phyloP scores from a whole-genome alignment of 2,797 vertebrate species.

The Mus caroli region DNA sequence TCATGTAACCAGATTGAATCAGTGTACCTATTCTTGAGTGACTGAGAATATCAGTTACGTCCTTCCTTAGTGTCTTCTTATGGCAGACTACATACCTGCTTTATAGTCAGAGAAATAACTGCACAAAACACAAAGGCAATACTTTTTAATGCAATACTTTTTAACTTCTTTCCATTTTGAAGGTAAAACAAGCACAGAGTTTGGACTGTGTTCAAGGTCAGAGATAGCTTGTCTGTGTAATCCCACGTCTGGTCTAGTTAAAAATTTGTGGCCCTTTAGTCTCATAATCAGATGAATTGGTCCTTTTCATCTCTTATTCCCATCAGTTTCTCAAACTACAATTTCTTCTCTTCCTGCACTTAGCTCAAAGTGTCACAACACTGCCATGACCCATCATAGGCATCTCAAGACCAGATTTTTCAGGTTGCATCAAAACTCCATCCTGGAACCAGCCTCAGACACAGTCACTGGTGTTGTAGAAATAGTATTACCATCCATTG shows the following conservation, averaged over 20 bases:
- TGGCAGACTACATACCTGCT: background rate
- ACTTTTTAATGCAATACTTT: background rate
- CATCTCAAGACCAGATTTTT: background rate
- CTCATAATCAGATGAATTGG: background rate
- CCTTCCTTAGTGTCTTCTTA: background rate
- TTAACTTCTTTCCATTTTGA: background rate
- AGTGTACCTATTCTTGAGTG: background rate
- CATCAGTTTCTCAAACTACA: background rate
- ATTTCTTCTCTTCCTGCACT: background rate
- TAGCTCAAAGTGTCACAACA: background rate
- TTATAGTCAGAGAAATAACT: background rate
- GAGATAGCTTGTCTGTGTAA: background rate
- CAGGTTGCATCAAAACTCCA: background rate
- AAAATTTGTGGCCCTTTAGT: background rate
- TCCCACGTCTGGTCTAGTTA: background rate
- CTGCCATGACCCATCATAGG: background rate
- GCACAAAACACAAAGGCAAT: background rate
- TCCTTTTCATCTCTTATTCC: background rate
- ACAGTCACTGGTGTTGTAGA: background rate
- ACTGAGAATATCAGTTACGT: background rate
- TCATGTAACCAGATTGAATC: background rate
- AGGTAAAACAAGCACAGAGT: background rate
- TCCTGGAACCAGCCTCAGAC: background rate
- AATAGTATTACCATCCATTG: background rate
- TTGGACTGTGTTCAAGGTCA: background rate